phyloP scores from a whole-genome alignment of 2,888 invertebrate species.

The Dione vanillae region DNA sequence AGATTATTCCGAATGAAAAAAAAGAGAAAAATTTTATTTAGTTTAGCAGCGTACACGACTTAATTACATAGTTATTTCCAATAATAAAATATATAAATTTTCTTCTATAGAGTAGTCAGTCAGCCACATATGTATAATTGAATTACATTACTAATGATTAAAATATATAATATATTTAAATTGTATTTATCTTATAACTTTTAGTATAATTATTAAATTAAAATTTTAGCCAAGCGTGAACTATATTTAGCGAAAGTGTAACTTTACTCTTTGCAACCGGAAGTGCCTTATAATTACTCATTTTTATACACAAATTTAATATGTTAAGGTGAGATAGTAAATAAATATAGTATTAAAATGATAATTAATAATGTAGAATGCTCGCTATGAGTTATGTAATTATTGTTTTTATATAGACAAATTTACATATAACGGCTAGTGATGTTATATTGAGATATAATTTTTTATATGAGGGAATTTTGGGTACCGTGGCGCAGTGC shows the following conservation, averaged over 20 bases:
- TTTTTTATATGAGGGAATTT: too few species aligned
- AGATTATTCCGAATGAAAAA: too few species aligned
- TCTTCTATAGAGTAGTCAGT: neutral
- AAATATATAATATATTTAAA: neutral
- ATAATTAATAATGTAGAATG: too few species aligned
- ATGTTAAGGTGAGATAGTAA: neutral
- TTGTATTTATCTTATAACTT: neutral
- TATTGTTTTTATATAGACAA: too few species aligned
- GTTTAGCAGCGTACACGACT: too few species aligned
- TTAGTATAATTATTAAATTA: conserved; percentile 12
- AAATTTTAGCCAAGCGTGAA: neutral
- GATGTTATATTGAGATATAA: too few species aligned
- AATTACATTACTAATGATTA: neutral
- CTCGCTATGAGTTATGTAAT: too few species aligned
- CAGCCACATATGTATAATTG: neutral
- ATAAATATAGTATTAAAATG: neutral
- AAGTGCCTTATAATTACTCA: neutral
- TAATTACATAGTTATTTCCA: neutral
- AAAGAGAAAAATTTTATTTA: too few species aligned
- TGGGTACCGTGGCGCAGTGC: too few species aligned
- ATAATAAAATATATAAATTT: neutral
- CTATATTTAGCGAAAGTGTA: conserved; percentile 13
- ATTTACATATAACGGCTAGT: too few species aligned
- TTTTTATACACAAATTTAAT: neutral
- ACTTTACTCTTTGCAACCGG: neutral